Percentiles rank a stretch among this genome's conserved stretches.
phyloP scores from a whole-genome alignment of 2,113 vertebrate species.

The Phalacrocorax pelagicus region DNA sequence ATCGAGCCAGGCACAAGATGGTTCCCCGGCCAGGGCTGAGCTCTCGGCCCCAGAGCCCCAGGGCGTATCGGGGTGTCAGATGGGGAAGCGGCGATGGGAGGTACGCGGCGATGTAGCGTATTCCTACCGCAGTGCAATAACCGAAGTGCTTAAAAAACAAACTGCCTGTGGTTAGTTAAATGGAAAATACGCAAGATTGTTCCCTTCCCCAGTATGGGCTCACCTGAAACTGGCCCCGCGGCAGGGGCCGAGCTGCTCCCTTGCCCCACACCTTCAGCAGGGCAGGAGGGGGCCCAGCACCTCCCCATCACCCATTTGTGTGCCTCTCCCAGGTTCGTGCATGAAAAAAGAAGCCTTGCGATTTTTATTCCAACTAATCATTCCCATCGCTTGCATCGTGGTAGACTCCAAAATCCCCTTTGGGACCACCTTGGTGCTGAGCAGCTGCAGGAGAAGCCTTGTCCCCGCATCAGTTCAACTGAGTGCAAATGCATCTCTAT shows the following conservation, averaged over 20 bases:
- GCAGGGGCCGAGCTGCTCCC: not conserved
- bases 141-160: not conserved
- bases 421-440: not conserved
- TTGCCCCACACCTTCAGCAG: fast-evolving
- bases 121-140: not conserved
- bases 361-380: not conserved
- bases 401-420: not conserved
- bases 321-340: fast-evolving
- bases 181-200: not conserved
- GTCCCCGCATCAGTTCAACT: not conserved
- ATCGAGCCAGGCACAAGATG: not conserved
- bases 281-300: not conserved
- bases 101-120: fast-evolving
- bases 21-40: not conserved
- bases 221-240: not conserved
- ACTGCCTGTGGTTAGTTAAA: constrained; percentile 19
- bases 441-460: not conserved
- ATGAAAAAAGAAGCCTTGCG: fast-evolving
- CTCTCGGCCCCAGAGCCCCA: not conserved
- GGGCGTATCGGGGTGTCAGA: fast-evolving
- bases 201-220: not conserved
- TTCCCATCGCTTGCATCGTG: fast-evolving
- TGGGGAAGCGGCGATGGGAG: not conserved
- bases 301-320: not conserved
- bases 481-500: not conserved